phyloP scores from a whole-genome alignment of 2,888 invertebrate species.

The Liopterus haemorrhoidalis region DNA sequence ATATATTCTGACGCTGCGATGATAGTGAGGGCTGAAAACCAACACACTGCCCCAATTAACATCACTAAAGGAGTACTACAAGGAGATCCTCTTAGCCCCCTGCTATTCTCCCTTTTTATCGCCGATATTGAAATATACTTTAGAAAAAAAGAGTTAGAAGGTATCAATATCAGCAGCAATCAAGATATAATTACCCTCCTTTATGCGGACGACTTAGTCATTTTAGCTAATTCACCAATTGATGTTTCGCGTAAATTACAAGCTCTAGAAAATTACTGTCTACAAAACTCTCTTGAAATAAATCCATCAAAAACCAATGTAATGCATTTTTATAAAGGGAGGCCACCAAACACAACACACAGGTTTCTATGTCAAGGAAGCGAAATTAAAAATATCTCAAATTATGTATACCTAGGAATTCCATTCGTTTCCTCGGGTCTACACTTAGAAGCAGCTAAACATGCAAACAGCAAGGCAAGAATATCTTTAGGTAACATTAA shows the following conservation, averaged over 20 bases:
- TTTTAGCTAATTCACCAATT: slow-evolving; percentile 11
- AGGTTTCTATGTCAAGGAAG: neutral
- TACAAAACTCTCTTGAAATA: slow-evolving; percentile 9
- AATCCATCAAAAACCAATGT: slow-evolving; percentile 19
- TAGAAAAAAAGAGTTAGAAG: slow-evolving; percentile 4
- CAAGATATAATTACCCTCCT: slow-evolving; percentile 20
- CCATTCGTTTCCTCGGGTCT: slow-evolving; percentile 8
- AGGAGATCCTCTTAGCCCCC: slow-evolving; percentile 22
- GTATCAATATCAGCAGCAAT: slow-evolving; percentile 7
- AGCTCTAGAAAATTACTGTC: slow-evolving; percentile 9
- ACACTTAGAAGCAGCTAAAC: neutral
- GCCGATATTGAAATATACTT: slow-evolving; percentile 6
- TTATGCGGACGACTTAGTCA: slow-evolving; percentile 17
- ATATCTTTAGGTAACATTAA: neutral
- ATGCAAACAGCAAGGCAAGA: neutral
- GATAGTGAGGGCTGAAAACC: slow-evolving; percentile 15
- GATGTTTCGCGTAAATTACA: slow-evolving; percentile 12
- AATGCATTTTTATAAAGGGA: slow-evolving; percentile 16
- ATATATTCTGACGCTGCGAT: slow-evolving; percentile 22
- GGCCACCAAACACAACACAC: no score
- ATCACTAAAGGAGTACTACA: slow-evolving; percentile 24
- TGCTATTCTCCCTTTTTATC: slow-evolving; percentile 11
- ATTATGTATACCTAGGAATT: slow-evolving; percentile 10
- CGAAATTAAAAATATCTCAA: slow-evolving; percentile 8
- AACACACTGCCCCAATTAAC: slow-evolving; percentile 22